Evolutionary conservation across 2,888 invertebrate species (phyloP), one percentile per base, ranked within the genome.

Genomic region (Drosophila percnosoma): DNA sequence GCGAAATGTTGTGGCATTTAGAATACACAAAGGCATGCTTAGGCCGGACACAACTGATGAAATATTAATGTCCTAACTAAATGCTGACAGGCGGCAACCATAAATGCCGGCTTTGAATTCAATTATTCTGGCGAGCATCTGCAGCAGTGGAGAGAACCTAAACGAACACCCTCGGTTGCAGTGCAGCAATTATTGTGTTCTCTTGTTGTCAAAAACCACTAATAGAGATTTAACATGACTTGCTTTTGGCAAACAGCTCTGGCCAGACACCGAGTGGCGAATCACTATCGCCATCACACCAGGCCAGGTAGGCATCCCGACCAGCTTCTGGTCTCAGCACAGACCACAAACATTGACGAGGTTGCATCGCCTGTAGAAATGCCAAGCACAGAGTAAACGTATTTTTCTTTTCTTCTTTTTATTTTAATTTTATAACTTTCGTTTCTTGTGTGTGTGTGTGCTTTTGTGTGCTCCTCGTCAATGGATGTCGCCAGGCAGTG

Each of bases 21-120:
- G 69, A 66, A 68, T 68, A 55, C 79, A 69, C 78, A 67, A 64
- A 73, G 78, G 74, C 67, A 52, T 59, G 68, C 83, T 78, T 78
- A 82, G 71, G 40, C 57, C 42, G 57, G 65, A 74, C 74, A 81
- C 59, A 70, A 48, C 57, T 82, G 73, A 21, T 86, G 73, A 88
- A 78, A 85, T 81, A 75, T 81, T 86, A 78, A 86, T 76, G 80
- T 48, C n/a, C 11, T 55, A 57, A 42, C 68, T 70, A 73, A 81
- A 75, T 73, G 75, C 64, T 21, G 48, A 11, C 31, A 34, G 51
- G 62, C 40, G 33, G 48, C 64, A 51, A 64, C 61, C 78, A 68
- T 65, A 76, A 73, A 65, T 61, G 73, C 57, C 69, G 70, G 80
- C 76, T 68, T 75, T 74, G 75, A 78, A 87, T 84, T 89, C 89